These are phyloP conservation scores for Mionectes olivaceus DNA, from an alignment of 2,797 vertebrate species.

Conservation along the genomic window DNA sequence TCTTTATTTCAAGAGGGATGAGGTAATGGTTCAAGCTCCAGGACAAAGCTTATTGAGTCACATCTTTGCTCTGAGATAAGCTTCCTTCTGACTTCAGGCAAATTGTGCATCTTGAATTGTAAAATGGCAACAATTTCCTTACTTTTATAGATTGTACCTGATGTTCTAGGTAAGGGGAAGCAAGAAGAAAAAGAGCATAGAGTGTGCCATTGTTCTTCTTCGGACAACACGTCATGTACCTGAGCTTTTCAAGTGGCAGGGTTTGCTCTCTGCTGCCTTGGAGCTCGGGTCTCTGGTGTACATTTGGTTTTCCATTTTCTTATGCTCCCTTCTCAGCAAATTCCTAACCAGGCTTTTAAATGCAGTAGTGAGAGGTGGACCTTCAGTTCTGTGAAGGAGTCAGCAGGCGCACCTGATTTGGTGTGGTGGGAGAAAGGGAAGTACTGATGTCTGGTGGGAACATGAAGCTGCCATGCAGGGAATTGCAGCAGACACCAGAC, in stretches of 20 bases:
- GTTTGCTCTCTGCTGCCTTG: not conserved
- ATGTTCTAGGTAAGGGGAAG: not conserved
- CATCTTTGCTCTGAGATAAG: not conserved
- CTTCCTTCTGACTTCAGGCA: not conserved
- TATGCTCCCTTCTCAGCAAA: not conserved
- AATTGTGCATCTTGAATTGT: not conserved
- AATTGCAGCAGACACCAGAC: not conserved
- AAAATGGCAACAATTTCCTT: not conserved
- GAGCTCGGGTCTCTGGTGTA: not conserved
- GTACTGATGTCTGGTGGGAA: not conserved
- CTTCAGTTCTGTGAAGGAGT: not conserved
- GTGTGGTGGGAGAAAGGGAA: not conserved
- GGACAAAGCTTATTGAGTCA: not conserved
- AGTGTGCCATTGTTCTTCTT: not conserved
- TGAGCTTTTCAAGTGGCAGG: not conserved
- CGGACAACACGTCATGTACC: not conserved
- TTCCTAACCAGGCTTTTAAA: not conserved
- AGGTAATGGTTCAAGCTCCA: not conserved
- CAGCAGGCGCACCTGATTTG: accelerated
- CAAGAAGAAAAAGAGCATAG: not conserved
- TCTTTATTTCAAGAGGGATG: not conserved
- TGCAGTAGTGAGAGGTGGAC: not conserved
- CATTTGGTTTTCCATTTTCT: not conserved
- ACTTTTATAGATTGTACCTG: not conserved
- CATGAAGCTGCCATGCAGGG: not conserved